Percentiles rank a stretch among this genome's conserved stretches.
Conservation (phyloP, 2,888 invertebrate genomes). For the Epinotia demarniana region DNA sequence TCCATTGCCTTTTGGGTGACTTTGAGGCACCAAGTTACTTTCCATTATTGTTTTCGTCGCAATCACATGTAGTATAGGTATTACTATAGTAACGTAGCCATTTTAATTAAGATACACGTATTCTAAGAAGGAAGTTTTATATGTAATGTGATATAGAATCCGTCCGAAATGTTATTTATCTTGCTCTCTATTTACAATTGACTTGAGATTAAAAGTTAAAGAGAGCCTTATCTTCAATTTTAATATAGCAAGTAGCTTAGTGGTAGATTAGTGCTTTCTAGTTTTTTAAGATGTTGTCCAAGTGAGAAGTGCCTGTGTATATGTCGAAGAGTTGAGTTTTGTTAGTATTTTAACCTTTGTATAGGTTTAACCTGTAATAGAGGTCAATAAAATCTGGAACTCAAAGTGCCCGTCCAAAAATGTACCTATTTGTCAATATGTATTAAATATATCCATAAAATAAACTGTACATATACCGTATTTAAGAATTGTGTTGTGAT, state of each 20-base stretch:
- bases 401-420: not conserved
- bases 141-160: conserved; percentile 9
- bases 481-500: conserved; percentile 13
- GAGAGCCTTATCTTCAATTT: not conserved
- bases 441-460: not conserved
- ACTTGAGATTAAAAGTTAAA: not conserved
- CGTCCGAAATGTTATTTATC: conserved; percentile 24
- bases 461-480: conserved; percentile 13
- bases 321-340: not conserved
- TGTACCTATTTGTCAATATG: not conserved
- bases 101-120: conserved; percentile 9
- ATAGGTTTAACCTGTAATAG: not conserved
- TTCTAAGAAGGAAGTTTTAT: not conserved
- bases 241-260: not conserved
- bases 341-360: not conserved
- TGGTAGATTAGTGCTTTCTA: not conserved
- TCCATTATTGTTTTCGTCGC: too few relatives aligned
- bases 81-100: not conserved
- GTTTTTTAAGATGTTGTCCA: not conserved
- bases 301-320: conserved; percentile 1
- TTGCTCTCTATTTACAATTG: conserved; percentile 27
- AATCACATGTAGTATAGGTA: too few relatives aligned
- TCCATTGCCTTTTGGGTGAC: too few relatives aligned
- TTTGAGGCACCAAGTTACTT: too few relatives aligned
- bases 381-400: not conserved